Evolutionary conservation across 2,113 vertebrate species (phyloP), one percentile per base, ranked within the genome.

Genomic region (Phainopepla nitens): DNA sequence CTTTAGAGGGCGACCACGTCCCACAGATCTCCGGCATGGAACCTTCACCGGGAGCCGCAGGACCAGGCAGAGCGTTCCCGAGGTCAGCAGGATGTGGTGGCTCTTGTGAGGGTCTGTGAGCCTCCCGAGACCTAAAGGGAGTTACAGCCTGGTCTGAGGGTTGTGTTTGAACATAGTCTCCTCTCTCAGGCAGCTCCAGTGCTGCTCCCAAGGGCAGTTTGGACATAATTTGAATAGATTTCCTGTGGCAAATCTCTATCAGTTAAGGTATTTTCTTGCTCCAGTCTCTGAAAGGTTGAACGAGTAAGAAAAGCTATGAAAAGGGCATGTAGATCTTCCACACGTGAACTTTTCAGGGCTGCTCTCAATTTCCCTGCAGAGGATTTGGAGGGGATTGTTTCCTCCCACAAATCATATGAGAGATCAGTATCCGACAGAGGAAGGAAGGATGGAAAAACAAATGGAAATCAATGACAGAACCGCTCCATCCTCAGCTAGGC

Each of bases 1-100:
- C 97, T 97, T 94, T 93, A 96, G 97, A 89, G 93, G 95, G 97
- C 93, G 77, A 18, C 82, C 81, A 17, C 10, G 87, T 44, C 76
- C 13, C 71, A 9, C 84, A 20, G 51, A 94, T 94, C 53, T 60
- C 8, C 8, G 1, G 28, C 6, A 1, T 0, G 36, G 29, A 8
- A 2, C 1, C 39, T 41, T 50, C 29, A 0, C 8, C 11, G 5
- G 79, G 35, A 83, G 85, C 64, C 64, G 92, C 90, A 78, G 85
- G 50, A 28, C 53, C 6, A 15, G 79, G 76, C 39, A n/a, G 56
- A 88, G 69, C 64, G 76, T 80, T 47, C 12, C 88, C 57, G 69
- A 50, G 90, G 36, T 82, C 92, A 84, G 88, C 69, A 83, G 68
- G 41, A 80, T 35, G 4, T 19, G 82, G 60, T 53, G 83, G 66